phyloP scores from a whole-genome alignment of 2,797 vertebrate species.

The Schizopygopsis pylzovi region DNA sequence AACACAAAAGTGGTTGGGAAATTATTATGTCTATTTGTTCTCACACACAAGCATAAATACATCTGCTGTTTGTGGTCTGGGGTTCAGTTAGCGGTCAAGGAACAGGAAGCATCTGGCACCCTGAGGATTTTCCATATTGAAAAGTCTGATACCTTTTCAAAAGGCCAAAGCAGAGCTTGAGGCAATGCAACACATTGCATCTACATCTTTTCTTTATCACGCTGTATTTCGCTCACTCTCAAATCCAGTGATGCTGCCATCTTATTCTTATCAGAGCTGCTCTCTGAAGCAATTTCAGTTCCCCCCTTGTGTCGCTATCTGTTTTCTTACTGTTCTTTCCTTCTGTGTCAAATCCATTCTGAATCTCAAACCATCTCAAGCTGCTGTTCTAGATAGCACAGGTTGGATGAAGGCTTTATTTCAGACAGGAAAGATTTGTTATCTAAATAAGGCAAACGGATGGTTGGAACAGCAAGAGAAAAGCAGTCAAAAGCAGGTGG shows the following conservation, averaged over 20 bases:
- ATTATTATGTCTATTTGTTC: conserved; percentile 15
- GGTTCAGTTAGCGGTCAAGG: conserved; percentile 50
- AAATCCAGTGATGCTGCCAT: conserved; percentile 59
- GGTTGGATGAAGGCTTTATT: conserved; percentile 37
- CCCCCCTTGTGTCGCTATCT: conserved; percentile 57
- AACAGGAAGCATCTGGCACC: conserved; percentile 59
- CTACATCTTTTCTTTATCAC: conserved; percentile 13
- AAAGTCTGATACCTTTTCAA: conserved; percentile 61
- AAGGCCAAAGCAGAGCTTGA: conserved; percentile 45
- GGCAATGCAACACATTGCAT: background rate
- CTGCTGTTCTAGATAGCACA: conserved; percentile 46
- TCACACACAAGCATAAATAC: conserved; percentile 14
- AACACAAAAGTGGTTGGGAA: background rate
- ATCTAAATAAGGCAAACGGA: conserved; percentile 24
- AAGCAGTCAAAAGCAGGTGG: conserved; percentile 23
- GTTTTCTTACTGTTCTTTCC: conserved; percentile 52
- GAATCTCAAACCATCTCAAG: conserved; percentile 48
- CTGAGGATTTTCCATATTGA: conserved; percentile 53
- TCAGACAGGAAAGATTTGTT: conserved; percentile 37
- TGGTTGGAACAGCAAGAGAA: conserved; percentile 28
- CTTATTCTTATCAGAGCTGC: conserved; percentile 60
- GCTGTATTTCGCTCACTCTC: conserved; percentile 21
- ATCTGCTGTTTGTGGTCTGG: conserved; percentile 52
- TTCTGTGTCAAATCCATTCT: conserved; percentile 47
- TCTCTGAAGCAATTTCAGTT: conserved; percentile 57